Evolutionary conservation across 2,888 invertebrate genomes (phyloP).

Genomic region (Perizoma flavofasciatum): DNA sequence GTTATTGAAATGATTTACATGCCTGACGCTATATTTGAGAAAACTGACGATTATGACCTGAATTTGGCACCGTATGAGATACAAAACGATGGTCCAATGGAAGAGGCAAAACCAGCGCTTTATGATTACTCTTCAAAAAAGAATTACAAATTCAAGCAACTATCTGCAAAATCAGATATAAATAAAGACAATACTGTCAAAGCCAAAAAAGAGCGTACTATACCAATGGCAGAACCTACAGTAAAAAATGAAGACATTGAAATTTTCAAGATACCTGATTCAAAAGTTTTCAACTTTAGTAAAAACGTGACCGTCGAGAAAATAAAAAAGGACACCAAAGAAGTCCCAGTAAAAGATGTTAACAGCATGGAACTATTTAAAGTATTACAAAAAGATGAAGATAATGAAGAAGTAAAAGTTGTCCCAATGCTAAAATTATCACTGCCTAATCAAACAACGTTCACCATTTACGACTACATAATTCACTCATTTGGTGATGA

Average conservation of each 20-base stretch:
- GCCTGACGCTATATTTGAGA: slow-evolving; percentile 1
- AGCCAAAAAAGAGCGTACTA: not conserved
- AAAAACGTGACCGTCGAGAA: not conserved
- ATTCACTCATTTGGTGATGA: slow-evolving; percentile 20
- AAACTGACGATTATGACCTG: slow-evolving; percentile 2
- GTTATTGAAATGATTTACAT: slow-evolving; percentile 6
- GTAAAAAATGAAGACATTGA: slow-evolving; percentile 13
- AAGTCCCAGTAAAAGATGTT: not conserved
- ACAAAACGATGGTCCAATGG: slow-evolving; percentile 17
- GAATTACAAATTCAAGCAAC: slow-evolving; percentile 44
- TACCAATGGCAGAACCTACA: not conserved
- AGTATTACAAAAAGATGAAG: slow-evolving; percentile 15
- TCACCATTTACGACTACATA: slow-evolving; percentile 25
- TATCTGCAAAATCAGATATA: slow-evolving; percentile 20
- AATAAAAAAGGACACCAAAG: slow-evolving; percentile 2
- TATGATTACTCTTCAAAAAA: slow-evolving; percentile 22
- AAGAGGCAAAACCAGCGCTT: not conserved
- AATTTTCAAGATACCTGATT: slow-evolving; percentile 8
- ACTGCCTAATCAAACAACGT: slow-evolving; percentile 18
- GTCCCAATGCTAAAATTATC: slow-evolving; percentile 15
- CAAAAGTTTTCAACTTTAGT: not conserved
- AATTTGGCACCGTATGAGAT: slow-evolving; percentile 4
- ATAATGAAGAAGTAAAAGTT: slow-evolving; percentile 17
- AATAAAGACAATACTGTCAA: slow-evolving; percentile 16
- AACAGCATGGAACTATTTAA: slow-evolving; percentile 12